Evolutionary conservation across 2,113 vertebrate genomes (phyloP), one percentile per base, ranked within the genome.

Genomic region (Lepisosteus oculatus): DNA sequence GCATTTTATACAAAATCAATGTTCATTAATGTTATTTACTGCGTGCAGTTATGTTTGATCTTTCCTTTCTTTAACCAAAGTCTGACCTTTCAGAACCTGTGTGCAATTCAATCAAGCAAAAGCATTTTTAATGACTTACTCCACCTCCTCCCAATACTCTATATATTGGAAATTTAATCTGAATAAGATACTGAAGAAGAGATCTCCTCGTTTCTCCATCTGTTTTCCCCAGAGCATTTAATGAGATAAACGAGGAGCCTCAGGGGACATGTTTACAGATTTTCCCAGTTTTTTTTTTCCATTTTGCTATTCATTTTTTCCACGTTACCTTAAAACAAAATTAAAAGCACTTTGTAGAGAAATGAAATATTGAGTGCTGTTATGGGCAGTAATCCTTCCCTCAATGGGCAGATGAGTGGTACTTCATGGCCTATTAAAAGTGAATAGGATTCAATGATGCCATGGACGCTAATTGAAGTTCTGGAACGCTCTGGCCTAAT

Each of bases 371-470:
- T 80, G 69, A 79, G 79, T 69, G 73, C 72, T 62, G 79, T 86
- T 84, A 86, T 85, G 69, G 55, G 75, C 80, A 78, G 78, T 84
- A 83, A 80, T 76, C 85, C 80, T 83, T 77, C 77, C 77, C 76
- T 82, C 78, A 81, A 82, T 75, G 79, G 77, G 77, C 79, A 84
- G 85, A 87, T 78, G 78, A 84, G 81, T 77, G 75, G 78, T 71
- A 85, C 82, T 87, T 85, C 81, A 85, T 83, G 84, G 79, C 83
- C 85, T 88, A 85, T 90, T 87, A 85, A 87, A 79, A 85, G 77
- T 77, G 79, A 82, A 84, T 85, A 77, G 81, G 78, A 87, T 83
- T 84, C 84, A 84, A 76, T 82, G 77, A 83, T 85, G 84, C 84
- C 79, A 80, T 71, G 72, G 74, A 75, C 77, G 78, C 76, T 87